Base-by-base conservation (phyloP, 1,140 invertebrate species). In the Drosophila sproati region DNA sequence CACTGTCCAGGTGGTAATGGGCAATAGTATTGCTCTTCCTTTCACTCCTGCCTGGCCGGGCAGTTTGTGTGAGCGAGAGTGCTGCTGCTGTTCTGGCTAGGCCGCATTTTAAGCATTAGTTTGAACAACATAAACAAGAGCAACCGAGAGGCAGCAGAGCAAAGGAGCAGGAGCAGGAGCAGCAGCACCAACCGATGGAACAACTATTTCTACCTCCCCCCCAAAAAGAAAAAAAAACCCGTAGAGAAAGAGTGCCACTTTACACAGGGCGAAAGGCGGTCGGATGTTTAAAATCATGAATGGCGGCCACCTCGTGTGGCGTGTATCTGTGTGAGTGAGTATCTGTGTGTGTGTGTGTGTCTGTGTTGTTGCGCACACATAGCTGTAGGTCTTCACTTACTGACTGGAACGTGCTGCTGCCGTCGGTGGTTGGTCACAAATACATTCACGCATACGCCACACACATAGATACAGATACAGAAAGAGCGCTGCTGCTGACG, bases 71-170 rank as follows among this genome's bases (percentile, higher is more conserved):
- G 67, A 72, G 73, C 35, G 50, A 67, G 64, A 45, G 45, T 52
- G 34, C 28, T 55, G 28, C 32, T 41, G 68, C 48, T 52, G 61
- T 28, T 39, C 7, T 54, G 73, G 45, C 71, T 89, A 89, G 85
- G 85, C 85, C 80, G 85, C 79, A 88, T 88, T 88, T 88, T 89
- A 89, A 88, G 85, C 85, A 88, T 88, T 88, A 88, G 85, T 89
- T 88, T 85, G 74, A 88, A 88, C 85, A 88, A 89, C 86, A 88
- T 80, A 89, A 88, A 88, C 86, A 88, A 57, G 70, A 63, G 75
- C 63, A 54, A 52, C 12, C 37, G 5, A 29, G 34, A 41, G 52
- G 57, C 41, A 8, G 52, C 28, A 57, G n/a, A 37, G 31, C 3
- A 4, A 4, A 8, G 61, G 43, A 48, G 31, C 3, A 34, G 43